Evolutionary conservation across 2,113 vertebrate species (phyloP).

Genomic region (Sceloporus undulatus): DNA sequence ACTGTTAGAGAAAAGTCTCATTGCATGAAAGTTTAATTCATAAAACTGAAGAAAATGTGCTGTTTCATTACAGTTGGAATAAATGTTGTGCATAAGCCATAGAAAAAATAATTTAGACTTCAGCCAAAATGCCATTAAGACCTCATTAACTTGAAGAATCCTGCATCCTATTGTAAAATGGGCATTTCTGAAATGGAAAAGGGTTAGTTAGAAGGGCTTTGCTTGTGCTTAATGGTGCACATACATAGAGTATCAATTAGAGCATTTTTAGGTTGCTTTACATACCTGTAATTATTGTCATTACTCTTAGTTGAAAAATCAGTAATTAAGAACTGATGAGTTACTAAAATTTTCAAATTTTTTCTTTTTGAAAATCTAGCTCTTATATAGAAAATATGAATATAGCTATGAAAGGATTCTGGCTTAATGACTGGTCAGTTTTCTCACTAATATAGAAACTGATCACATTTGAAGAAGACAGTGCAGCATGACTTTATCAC

Average conservation of each 20-base stretch:
- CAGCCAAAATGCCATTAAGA: constrained; percentile 11
- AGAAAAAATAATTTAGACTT: background rate
- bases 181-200: constrained; percentile 17
- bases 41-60: constrained; percentile 35
- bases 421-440: background rate
- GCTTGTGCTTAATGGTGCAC: background rate
- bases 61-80: constrained; percentile 24
- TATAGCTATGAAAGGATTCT: background rate
- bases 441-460: background rate
- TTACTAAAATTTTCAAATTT: background rate
- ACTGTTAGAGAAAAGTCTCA: background rate
- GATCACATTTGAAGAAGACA: background rate
- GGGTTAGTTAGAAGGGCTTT: constrained; percentile 2
- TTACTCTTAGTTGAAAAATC: background rate
- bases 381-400: background rate
- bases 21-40: constrained; percentile 16
- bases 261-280: background rate
- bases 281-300: background rate
- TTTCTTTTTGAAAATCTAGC: background rate
- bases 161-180: background rate
- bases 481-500: background rate
- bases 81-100: constrained; percentile 17
- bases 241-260: background rate
- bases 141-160: constrained; percentile 23
- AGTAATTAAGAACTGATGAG: background rate